Percentiles rank a stretch among this genome's conserved stretches.
Evolutionary conservation across 2,888 invertebrate genomes (phyloP).

Genomic region (Chrysolina oricalcia): DNA sequence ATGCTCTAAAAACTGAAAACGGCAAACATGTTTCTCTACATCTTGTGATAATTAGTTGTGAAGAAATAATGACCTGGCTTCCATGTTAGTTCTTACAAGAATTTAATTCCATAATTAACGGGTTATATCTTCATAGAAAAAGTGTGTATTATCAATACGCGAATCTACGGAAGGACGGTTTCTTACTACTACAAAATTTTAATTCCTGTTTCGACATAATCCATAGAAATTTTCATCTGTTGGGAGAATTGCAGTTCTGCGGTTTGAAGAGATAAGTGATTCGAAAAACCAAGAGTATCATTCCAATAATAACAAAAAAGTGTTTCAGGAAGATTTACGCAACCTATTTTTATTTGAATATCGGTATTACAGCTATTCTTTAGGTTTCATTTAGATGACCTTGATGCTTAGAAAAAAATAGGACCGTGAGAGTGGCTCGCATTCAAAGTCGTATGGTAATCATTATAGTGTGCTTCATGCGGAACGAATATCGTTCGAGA

Average conservation of each 20-base stretch:
- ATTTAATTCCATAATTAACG: slow-evolving; percentile 24
- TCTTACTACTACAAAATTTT: not conserved
- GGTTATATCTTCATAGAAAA: slow-evolving; percentile 3
- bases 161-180: not conserved
- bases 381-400: too few relatives aligned
- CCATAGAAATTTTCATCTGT: not conserved
- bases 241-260: not conserved
- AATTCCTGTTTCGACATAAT: not conserved
- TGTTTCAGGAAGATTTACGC: too few relatives aligned
- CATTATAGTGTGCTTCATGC: too few relatives aligned
- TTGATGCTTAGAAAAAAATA: too few relatives aligned
- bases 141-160: slow-evolving; percentile 1
- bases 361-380: too few relatives aligned
- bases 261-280: too few relatives aligned
- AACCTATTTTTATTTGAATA: too few relatives aligned
- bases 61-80: slow-evolving; percentile 42
- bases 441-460: too few relatives aligned
- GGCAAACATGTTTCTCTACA: slow-evolving; percentile 42
- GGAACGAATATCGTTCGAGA: too few relatives aligned
- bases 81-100: slow-evolving; percentile 25
- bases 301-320: too few relatives aligned
- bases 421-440: too few relatives aligned
- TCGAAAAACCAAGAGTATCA: too few relatives aligned
- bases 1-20: slow-evolving; percentile 33
- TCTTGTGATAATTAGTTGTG: slow-evolving; percentile 43